Evolutionary conservation across 2,888 invertebrate species (phyloP).

Genomic region (Chelonus formosanus): DNA sequence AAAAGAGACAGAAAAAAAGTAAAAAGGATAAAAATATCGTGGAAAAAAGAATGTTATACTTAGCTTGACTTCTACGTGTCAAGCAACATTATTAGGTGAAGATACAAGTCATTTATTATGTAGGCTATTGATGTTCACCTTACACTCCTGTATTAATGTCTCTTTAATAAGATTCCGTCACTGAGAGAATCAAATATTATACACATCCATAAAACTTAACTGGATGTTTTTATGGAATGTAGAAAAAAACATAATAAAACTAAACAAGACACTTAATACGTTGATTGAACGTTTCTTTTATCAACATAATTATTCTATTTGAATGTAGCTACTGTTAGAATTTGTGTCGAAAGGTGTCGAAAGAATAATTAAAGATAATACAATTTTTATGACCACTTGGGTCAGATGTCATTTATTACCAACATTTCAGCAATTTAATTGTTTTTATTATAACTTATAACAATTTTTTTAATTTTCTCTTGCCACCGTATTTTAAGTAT

Average conservation of each 20-base stretch:
- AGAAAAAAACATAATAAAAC: no score
- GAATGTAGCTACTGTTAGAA: no score
- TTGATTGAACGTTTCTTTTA: no score
- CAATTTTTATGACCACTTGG: slow-evolving; percentile 8
- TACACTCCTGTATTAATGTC: slow-evolving; percentile 23
- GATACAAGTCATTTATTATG: slow-evolving; percentile 26
- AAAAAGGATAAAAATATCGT: slow-evolving; percentile 1
- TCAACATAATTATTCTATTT: no score
- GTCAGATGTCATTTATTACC: slow-evolving; percentile 48
- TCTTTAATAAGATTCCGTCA: slow-evolving; percentile 32
- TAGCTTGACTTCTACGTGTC: slow-evolving; percentile 25
- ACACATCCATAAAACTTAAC: background rate
- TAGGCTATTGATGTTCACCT: slow-evolving; percentile 33
- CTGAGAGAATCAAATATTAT: slow-evolving; percentile 23
- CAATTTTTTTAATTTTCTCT: slow-evolving; percentile 43
- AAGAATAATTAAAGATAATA: no score
- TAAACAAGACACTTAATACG: no score
- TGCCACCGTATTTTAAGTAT: slow-evolving; percentile 10
- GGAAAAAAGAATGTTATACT: slow-evolving; percentile 7
- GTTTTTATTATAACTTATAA: slow-evolving; percentile 53
- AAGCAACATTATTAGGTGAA: slow-evolving; percentile 21
- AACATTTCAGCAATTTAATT: slow-evolving; percentile 49
- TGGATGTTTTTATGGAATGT: background rate
- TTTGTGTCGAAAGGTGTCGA: no score
- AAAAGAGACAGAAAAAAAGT: slow-evolving; percentile 12